These are phyloP conservation scores for Nomada fabriciana DNA, from an alignment of 2,888 invertebrate species.

Conservation along the genomic window DNA sequence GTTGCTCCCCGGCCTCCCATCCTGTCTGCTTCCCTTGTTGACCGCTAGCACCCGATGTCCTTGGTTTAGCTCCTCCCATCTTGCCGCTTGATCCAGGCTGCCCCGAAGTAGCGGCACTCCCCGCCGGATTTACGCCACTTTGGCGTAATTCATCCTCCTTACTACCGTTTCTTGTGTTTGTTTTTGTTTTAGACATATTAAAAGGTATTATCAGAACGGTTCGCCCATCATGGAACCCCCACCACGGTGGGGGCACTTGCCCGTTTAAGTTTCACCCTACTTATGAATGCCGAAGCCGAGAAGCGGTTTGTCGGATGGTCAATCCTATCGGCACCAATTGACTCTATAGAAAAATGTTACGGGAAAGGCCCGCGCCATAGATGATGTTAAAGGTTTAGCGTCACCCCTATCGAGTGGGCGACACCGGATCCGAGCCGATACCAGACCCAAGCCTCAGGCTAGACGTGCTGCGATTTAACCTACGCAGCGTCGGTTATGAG, in stretches of 20 bases:
- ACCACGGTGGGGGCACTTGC: not conserved
- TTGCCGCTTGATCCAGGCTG: too few species aligned
- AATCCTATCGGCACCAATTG: not conserved
- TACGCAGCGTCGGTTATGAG: too few species aligned
- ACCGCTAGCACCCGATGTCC: too few species aligned
- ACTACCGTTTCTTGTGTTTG: too few species aligned
- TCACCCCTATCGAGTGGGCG: not conserved
- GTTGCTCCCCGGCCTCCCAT: too few species aligned
- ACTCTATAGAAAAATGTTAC: not conserved
- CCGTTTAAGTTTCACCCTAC: not conserved
- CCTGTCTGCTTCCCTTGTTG: too few species aligned
- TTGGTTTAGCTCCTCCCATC: too few species aligned
- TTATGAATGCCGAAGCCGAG: not conserved
- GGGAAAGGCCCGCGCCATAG: not conserved
- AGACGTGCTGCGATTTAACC: too few species aligned
- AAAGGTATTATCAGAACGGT: not conserved
- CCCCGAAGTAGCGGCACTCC: too few species aligned
- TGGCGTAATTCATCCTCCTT: too few species aligned
- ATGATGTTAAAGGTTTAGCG: not conserved
- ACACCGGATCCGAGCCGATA: not conserved
- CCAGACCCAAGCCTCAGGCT: not conserved
- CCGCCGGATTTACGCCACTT: too few species aligned
- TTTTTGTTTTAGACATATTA: too few species aligned
- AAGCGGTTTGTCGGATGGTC: not conserved
- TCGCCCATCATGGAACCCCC: not conserved